Evolutionary conservation across 1,140 invertebrate species (phyloP).

Genomic region (Linepithema humile): DNA sequence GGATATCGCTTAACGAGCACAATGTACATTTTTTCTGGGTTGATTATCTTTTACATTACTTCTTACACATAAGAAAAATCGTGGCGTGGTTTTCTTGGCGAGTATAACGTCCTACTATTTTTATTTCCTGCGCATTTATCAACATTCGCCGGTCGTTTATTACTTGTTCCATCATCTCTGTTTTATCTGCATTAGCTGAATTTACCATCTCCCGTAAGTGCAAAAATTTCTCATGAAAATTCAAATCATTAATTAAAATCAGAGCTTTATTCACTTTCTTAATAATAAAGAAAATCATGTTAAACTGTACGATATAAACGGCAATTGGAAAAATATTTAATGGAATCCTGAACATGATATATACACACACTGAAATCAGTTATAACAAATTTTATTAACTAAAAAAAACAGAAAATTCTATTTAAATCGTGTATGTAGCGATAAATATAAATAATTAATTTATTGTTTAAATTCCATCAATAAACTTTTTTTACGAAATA

Average conservation of each 20-base stretch:
- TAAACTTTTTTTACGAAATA: not conserved
- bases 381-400: not conserved
- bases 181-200: constrained; percentile 1
- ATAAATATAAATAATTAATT: not conserved
- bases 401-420: not conserved
- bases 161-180: not conserved
- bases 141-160: not conserved
- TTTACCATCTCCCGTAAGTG: not conserved
- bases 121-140: constrained; percentile 4
- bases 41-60: not conserved
- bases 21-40: not conserved
- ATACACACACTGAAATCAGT: not conserved
- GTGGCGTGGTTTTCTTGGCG: not conserved
- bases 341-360: not conserved
- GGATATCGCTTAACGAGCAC: not conserved
- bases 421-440: not conserved
- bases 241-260: not conserved
- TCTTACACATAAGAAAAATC: not conserved
- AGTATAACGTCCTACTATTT: constrained; percentile 3
- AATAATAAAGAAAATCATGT: not conserved
- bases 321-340: not conserved
- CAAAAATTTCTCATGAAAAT: not conserved
- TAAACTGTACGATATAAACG: not conserved
- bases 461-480: not conserved
- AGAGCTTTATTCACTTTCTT: not conserved